Evolutionary conservation across 2,113 vertebrate species (phyloP), one percentile per base, ranked within the genome.

Genomic region (Ranitomeya variabilis): DNA sequence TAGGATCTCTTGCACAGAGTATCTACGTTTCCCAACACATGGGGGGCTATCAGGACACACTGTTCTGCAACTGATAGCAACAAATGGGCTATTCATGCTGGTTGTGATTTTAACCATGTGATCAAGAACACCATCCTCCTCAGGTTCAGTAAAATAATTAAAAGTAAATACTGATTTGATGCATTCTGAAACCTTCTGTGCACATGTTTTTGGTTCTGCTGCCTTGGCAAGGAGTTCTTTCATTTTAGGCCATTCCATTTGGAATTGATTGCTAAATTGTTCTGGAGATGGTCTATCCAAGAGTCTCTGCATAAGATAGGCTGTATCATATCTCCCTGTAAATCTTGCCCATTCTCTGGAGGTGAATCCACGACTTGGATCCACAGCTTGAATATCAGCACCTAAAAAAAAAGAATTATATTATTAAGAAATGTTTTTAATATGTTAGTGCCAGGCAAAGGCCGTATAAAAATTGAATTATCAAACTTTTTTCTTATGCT

Each of bases 21-120:
- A 92, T 3, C 95, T 94, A 55, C 94, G 93, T 73, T 97, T 98
- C 9, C 98, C 98, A 21, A 99, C 96, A 3, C 93, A 91, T 0
- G 98, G 98, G 0, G 97, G 96, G 89, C 95, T 96, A 57, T 95
- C 93, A 0, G 98, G 98, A 90, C 97, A 98, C 89, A 99, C 96
- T 0, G 98, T 97, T 87, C 93, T 95, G 87, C 98, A 99, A 0
- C 94, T 93, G 6, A 96, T 88, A 0, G 97, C 96, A 7, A 99
- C 90, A 2, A 97, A 96, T 0, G 97, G 97, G 89, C 97, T 98
- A 91, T 94, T 93, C 80, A 98, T 90, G 37, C 96, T 94, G 0
- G 98, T 99, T 1, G 98, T 99, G 90, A 97, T 92, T 67, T 93
- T 94, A 87, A 99, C 98, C 97, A 99, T 97, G 92, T 98, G 97